Base-by-base conservation (phyloP, 1,140 invertebrate species). In the Aphis gossypii region DNA sequence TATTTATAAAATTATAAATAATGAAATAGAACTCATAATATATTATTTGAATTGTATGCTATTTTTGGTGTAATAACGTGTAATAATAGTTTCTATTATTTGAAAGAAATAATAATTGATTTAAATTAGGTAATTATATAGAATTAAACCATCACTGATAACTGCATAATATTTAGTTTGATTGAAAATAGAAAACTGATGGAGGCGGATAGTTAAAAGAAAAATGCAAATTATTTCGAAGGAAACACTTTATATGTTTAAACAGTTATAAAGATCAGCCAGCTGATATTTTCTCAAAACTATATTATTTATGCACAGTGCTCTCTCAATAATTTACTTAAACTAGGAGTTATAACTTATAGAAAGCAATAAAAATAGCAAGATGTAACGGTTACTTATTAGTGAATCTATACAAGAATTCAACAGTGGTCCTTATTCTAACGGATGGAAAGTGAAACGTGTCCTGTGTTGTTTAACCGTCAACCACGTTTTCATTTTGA, bases 361-460 rank as follows among this genome's bases (percentile, higher is more conserved):
- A 90, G 54, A 90, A 90, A 90, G 89, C 89, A 60, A 68, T 44
- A 54, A 38, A 41, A 89, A 89, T 25, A 89, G 48, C 44, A 30
- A 41, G 23, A 41, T 25, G 54, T 90, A 90, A 90, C 89, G 89
- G 89, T 90, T 44, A 90, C 54, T 11, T 90, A 56, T 90, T 56
- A 41, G 88, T 60, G 54, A 44, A 35, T 41, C 54, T 44, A 68
- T 68, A 90, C 35, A 56, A n/a, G 8, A 41, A 68, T n/a, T 25
- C 25, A n/a, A n/a, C 14, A 25, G 44, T 60, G 56, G 89, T 90
- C 54, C 56, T 54, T 90, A 68, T 68, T 30, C 41, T 30, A 93
- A 56, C 46, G 48, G 76, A 44, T 93, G 92, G 48, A 93, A 93
- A 93, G 92, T 93, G 92, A 93, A 93, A 93, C 92, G 92, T 21